Evolutionary conservation across 2,888 invertebrate genomes (phyloP), one percentile per base, ranked within the genome.

Genomic region (Patella pellucida): DNA sequence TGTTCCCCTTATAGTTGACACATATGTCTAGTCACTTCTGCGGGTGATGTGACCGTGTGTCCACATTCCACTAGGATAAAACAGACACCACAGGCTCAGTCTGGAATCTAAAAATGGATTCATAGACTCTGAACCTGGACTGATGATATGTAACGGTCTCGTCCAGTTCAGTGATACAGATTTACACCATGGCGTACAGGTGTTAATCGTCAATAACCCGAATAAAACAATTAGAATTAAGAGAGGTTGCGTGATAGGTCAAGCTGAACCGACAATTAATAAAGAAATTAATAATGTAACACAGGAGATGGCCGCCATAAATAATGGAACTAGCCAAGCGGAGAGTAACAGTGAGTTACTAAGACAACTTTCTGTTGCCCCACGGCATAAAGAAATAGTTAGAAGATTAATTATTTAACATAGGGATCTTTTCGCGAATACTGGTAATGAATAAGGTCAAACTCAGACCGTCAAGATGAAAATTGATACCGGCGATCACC

Each of bases 391-490:
- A 41, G 31, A 41, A 41, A 41, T 41, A 41, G 31, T 41, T 41
- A 41, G 31, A 5, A 4, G 5, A 41, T 7, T 41, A 41, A 41
- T 41, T 7, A 41, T 41, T 15, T 4, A 23, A 15, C 16, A 72
- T 62, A 5, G 31, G 7, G 75, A 79, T 71, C 2, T 79, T 0
- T 81, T 81, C 74, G 79, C 81, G 3, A 56, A 52, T 16, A 75
- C 67, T 31, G 79, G 79, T 50, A 62, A 54, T 16, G 73, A 78
- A 2, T 71, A 79, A 16, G 76, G 76, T 7, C 71, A 74, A 2
- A 76, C 79, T 14, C 62, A 78, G 16, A 78, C 78, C n/a, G 71
- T 78, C 0, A 71, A 23, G n/a, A 75, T 79, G 78, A 72, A 27
- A 27, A 72, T 62, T 1, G 62, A 62, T 56, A 72, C 56, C 11